Evolutionary conservation across 2,113 vertebrate species (phyloP), one percentile per base, ranked within the genome.

Genomic region (Archilochus colubris): DNA sequence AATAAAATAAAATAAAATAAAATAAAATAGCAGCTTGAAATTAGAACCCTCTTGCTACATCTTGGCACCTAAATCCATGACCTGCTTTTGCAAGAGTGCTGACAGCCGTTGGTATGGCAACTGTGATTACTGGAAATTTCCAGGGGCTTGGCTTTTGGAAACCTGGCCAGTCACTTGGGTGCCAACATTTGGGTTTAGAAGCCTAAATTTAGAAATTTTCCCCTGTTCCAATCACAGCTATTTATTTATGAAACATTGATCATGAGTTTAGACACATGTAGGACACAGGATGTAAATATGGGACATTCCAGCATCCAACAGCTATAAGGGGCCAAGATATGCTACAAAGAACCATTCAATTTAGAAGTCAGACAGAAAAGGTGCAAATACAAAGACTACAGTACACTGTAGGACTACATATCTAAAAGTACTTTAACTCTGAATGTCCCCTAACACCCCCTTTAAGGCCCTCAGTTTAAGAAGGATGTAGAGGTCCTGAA

Each of bases 111-210:
- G 95, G 91, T 94, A 95, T 94, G 93, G 95, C 77, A 96, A 97
- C 95, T 33, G 86, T 92, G 91, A 94, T 94, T 93, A 94, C 91
- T 97, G 94, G 96, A 95, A 97, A 95, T 94, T 95, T 96, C 94
- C 95, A 97, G 78, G 87, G 93, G 74, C 87, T 97, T 89, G 87
- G 91, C 66, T 92, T 95, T 95, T 94, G 84, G 91, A 94, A 97
- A 91, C 66, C 89, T 77, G 91, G 84, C 89, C 94, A 92, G 84
- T 94, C 82, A 91, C 69, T 85, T 91, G 78, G 43, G 67, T 94
- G 96, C 91, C 93, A 95, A 2, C 63, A 66, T 87, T 62, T 78
- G 91, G 94, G 93, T 95, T 95, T 67, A 87, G 55, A 84, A 89
- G 59, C 59, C 91, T 91, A 54, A 76, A 82, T 73, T 85, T 79